Conservation (phyloP, 2,113 vertebrate species). For the Micronycteris hirsuta region DNA sequence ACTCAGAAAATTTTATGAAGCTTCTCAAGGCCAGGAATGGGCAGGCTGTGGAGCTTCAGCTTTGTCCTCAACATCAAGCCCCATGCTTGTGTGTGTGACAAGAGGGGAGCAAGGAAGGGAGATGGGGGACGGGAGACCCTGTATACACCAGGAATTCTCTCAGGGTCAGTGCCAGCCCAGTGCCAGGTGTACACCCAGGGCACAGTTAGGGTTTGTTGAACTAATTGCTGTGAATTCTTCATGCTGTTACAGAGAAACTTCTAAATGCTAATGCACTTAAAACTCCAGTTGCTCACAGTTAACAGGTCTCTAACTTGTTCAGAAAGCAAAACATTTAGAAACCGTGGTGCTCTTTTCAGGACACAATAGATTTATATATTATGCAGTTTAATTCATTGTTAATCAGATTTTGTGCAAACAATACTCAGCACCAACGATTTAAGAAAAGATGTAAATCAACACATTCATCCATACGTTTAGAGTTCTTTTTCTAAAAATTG, state of each 20-base stretch:
- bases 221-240: slow-evolving; percentile 21
- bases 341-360: not conserved
- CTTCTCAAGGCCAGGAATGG: not conserved
- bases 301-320: not conserved
- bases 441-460: not conserved
- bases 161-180: not conserved
- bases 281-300: not conserved
- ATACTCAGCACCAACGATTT: not conserved
- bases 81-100: not conserved
- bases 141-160: not conserved
- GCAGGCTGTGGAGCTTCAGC: not conserved
- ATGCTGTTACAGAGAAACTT: not conserved
- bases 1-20: not conserved
- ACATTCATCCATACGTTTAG: not conserved
- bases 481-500: not conserved
- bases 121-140: not conserved
- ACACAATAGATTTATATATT: not conserved
- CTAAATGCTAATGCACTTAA: slow-evolving; percentile 11
- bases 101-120: not conserved
- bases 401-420: slow-evolving; percentile 40
- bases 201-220: not conserved
- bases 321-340: slow-evolving; percentile 28
- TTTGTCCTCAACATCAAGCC: not conserved
- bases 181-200: not conserved
- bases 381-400: not conserved